Evolutionary conservation across 2,888 invertebrate genomes (phyloP), one percentile per base, ranked within the genome.

Genomic region (Diarsia mendica): DNA sequence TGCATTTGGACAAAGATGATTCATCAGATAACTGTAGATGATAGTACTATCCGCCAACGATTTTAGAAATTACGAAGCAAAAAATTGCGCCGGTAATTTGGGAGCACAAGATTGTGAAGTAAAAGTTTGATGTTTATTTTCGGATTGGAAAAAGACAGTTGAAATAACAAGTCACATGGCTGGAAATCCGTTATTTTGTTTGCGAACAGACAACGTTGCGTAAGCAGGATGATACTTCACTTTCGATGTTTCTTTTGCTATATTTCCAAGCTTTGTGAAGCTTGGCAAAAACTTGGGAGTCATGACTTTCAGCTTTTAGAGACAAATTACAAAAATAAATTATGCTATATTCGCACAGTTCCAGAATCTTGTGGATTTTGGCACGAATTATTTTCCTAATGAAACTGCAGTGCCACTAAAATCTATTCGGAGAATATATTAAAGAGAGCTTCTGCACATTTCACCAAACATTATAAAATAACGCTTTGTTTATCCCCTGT

Each of bases 1-100:
- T 77, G 84, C 76, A 79, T 87, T 87, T 87, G 72, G 84, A 84
- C 86, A 85, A 87, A 87, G 85, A 72, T 86, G 81, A 81, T 73
- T 87, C 85, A 79, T 74, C 75, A 75, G 75, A 79, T 86, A 85
- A 85, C 80, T 84, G 84, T 85, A 77, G 61, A 76, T 70, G 73
- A 83, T 61, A 61, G 70, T 61, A 75, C 71, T 67, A 73, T 85
- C 75, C 65, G 69, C 71, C 77, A 73, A 61, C 55, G 51, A 67
- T 49, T 83, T 71, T 61, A 79, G 66, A 82, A 80, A 78, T 83
- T 72, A 77, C 82, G 63, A 67, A 67, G 72, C 73, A 77, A 79
- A 78, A 83, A 75, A 76, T 80, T 65, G 53, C 67, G 46, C 39
- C 72, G 39, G 73, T 77, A 75, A 79, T 77, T 80, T 77, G 49